These are phyloP conservation scores for Catharus bicknelli DNA, from an alignment of 2,113 vertebrate genomes.

Conservation along the genomic window DNA sequence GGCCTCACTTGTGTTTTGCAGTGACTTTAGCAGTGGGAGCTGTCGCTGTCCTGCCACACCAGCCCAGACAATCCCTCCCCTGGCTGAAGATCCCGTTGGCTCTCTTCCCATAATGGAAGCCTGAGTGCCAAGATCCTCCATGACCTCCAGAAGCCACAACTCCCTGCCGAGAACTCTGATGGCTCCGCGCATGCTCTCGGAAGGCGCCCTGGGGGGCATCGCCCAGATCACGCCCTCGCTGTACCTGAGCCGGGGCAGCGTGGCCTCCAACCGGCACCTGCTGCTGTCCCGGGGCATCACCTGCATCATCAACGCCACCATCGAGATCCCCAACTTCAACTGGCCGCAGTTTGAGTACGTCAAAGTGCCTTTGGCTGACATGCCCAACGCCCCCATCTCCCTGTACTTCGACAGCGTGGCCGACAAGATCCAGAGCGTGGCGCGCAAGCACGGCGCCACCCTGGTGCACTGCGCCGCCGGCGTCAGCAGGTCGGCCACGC, in stretches of 20 bases:
- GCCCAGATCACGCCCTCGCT: constrained; percentile 95
- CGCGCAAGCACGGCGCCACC: constrained; percentile 90
- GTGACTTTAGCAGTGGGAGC: constrained; percentile 7
- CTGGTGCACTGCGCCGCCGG: constrained; percentile 94
- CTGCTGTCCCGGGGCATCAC: constrained; percentile 94
- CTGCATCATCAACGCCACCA: constrained; percentile 94
- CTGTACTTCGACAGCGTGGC: constrained; percentile 96
- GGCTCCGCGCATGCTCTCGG: constrained; percentile 87
- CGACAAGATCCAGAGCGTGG: constrained; percentile 94
- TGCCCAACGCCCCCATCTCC: constrained; percentile 93
- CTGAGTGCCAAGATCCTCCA: constrained; percentile 71
- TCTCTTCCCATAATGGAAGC: constrained; percentile 69
- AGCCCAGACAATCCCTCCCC: background rate
- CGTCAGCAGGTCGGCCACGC: constrained; percentile 93
- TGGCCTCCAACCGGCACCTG: constrained; percentile 93
- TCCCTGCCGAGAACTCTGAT: constrained; percentile 84
- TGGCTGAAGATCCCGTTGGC: background rate
- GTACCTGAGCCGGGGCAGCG: constrained; percentile 93
- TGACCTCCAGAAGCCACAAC: constrained; percentile 93
- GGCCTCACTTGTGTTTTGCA: constrained; percentile 67
- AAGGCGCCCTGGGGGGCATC: constrained; percentile 88
- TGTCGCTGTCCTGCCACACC: background rate
- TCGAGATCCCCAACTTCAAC: constrained; percentile 96
- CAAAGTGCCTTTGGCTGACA: constrained; percentile 94
- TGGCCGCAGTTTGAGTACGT: constrained; percentile 97